These are phyloP conservation scores for Cuniculus paca DNA, from an alignment of 2,797 vertebrate species.

Conservation along the genomic window DNA sequence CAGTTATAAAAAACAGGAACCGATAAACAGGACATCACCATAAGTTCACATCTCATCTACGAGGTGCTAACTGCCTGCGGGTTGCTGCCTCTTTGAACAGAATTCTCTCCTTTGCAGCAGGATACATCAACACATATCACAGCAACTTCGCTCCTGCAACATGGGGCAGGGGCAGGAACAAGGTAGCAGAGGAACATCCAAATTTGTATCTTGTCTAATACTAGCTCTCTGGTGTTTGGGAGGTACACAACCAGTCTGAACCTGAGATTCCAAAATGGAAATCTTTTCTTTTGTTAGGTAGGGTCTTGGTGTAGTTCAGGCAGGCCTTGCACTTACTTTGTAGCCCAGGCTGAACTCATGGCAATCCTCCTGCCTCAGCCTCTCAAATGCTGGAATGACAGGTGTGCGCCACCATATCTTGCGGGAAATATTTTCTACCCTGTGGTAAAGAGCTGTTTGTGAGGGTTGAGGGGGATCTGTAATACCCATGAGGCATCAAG, in stretches of 20 bases:
- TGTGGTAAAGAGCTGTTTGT: background rate
- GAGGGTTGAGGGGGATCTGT: background rate
- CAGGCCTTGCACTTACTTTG: background rate
- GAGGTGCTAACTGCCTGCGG: background rate
- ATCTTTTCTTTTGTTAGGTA: background rate
- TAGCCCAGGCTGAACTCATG: background rate
- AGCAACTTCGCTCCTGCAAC: background rate
- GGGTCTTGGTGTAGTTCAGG: background rate
- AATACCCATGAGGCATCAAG: background rate
- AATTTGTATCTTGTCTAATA: background rate
- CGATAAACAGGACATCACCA: background rate
- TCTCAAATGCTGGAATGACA: background rate
- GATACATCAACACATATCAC: background rate
- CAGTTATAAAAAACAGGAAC: conserved; percentile 6
- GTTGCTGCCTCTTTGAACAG: background rate
- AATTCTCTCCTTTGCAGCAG: background rate
- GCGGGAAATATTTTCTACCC: background rate
- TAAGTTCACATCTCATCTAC: background rate
- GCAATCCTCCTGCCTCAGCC: background rate
- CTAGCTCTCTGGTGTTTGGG: background rate
- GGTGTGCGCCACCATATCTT: background rate
- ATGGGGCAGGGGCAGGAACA: background rate
- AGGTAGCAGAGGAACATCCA: background rate
- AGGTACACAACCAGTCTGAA: background rate
- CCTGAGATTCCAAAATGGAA: background rate